A percentile compares a stretch with the other conserved stretches of the same genome.
Evolutionary conservation across 1,140 invertebrate genomes (phyloP).

Genomic region (Calycopis cecrops): DNA sequence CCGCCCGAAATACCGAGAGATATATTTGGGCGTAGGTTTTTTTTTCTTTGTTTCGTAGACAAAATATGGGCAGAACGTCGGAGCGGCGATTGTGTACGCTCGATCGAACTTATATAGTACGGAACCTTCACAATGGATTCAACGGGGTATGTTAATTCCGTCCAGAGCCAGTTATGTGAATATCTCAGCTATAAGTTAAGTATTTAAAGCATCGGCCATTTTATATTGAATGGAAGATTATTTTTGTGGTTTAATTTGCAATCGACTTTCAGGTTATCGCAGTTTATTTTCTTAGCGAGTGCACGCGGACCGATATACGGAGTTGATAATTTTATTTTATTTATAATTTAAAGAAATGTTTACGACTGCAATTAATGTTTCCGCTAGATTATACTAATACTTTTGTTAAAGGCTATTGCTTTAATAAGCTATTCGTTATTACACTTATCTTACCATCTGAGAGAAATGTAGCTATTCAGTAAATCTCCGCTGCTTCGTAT

Average conservation of each 20-base stretch:
- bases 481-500: conserved; percentile 8
- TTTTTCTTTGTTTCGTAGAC: conserved; percentile 50
- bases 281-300: conserved; percentile 17
- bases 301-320: background rate
- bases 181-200: conserved; percentile 42
- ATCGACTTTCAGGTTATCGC: conserved; percentile 38
- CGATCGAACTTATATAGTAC: conserved; percentile 55
- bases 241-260: conserved; percentile 64
- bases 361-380: too few species aligned
- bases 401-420: background rate
- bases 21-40: conserved; percentile 35
- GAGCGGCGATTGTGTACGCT: conserved; percentile 48
- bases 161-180: conserved; percentile 51
- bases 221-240: conserved; percentile 56
- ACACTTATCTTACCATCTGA: conserved; percentile 9
- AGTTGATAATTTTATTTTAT: too few species aligned
- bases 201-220: conserved; percentile 46
- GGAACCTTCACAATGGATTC: conserved; percentile 39
- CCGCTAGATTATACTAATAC: background rate
- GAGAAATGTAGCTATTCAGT: conserved; percentile 12
- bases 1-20: conserved; percentile 50
- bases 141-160: conserved; percentile 30
- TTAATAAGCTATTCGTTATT: conserved; percentile 1
- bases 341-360: too few species aligned
- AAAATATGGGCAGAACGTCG: conserved; percentile 65